Base-by-base conservation (phyloP, 2,888 invertebrate species). In the Hyppa rectilinea region DNA sequence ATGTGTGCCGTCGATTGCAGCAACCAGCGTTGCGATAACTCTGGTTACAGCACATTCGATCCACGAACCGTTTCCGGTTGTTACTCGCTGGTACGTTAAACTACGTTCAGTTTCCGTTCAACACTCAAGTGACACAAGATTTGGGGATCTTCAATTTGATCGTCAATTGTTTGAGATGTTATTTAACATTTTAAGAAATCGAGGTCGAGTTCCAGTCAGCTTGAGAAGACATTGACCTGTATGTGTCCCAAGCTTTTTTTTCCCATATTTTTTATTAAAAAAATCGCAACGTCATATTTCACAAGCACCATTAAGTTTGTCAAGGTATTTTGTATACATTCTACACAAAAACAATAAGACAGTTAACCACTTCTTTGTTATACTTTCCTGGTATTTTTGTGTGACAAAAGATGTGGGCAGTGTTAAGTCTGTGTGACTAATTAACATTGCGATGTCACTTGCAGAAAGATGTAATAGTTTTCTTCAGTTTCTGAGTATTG, bases 1-100 rank as follows among this genome's bases (percentile, higher is more conserved):
- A 91, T 90, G 88, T 91, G 88, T 89, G 91, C 85, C 90, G 87
- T 53, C 38, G 79, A 83, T 90, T 91, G 89, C 90, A 60, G 82
- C 88, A 90, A 75, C 67, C 64, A 73, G 53, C 59, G 79, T 88
- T 89, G 91, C 91, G 87, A 87, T 88, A 89, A 83, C 75, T 74
- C 70, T 68, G 80, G 87, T 91, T 91, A 90, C 90, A 81, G 88
- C 89, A 89, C 84, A 83, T 75, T 85, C 83, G 70, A 83, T 83
- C 73, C 76, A 76, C 73, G 72, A 43, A 73, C 58, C 55, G 75
- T 82, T 85, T 85, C 79, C 79, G 83, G 85, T 89, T 86, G 60
- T 66, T 61, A 59, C 80, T 79, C 66, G 71, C 56, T n/a, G 23
- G 38, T 56, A 69, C 49, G 34, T 74, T 73, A 71, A 72, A 50